Evolutionary conservation across 2,113 vertebrate species (phyloP).

Genomic region (Heloderma charlesbogerti): DNA sequence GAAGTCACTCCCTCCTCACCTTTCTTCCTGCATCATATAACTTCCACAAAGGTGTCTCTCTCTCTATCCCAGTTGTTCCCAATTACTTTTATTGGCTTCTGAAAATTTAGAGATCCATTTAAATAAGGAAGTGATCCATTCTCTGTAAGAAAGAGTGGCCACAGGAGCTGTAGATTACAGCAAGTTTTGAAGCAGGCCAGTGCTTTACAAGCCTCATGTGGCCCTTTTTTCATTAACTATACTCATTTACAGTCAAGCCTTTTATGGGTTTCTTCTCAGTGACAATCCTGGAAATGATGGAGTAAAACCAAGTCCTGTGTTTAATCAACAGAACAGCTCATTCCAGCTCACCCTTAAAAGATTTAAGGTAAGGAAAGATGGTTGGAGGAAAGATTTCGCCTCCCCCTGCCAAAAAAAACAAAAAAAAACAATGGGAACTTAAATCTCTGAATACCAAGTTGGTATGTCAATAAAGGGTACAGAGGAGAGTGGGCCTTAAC

Average conservation of each 20-base stretch:
- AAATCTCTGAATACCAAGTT: background rate
- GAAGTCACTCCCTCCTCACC: background rate
- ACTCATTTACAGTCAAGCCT: conserved; percentile 42
- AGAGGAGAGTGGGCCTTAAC: background rate
- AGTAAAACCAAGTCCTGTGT: conserved; percentile 32
- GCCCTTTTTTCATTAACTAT: conserved; percentile 54
- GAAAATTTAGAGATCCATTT: conserved; percentile 26
- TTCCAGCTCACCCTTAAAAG: conserved; percentile 25
- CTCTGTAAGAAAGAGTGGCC: background rate
- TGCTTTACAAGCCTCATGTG: conserved; percentile 50
- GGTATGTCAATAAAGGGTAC: background rate
- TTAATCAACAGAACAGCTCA: conserved; percentile 41
- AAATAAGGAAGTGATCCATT: conserved; percentile 17
- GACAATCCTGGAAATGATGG: conserved; percentile 47
- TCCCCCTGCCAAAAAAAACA: background rate
- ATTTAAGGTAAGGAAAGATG: conserved; percentile 7
- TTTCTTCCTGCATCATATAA: background rate
- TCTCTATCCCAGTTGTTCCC: conserved; percentile 5
- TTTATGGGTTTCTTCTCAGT: conserved; percentile 40
- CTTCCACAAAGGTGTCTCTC: background rate
- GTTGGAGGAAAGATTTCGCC: conserved; percentile 21
- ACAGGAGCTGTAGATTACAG: background rate
- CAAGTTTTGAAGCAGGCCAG: background rate
- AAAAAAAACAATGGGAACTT: background rate
- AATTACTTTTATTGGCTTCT: conserved; percentile 7